Conservation (phyloP, 2,888 invertebrate species). For the Atethmia centrago region DNA sequence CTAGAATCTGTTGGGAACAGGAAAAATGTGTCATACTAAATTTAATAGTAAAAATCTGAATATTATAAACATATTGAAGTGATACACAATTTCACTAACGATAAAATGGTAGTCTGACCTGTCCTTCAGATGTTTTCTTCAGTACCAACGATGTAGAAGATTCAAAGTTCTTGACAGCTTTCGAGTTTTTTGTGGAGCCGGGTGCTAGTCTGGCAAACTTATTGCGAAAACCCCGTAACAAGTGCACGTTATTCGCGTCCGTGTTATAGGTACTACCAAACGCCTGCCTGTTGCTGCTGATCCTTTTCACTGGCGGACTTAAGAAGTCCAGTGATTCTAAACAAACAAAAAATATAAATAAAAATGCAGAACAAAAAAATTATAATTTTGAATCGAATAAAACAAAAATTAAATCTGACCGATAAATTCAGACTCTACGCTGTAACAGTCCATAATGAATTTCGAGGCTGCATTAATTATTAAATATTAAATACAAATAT, state of each 20-base stretch:
- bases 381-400: conserved; percentile 44
- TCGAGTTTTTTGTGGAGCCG: conserved; percentile 19
- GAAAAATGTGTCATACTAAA: background rate
- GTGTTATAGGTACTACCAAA: conserved; percentile 37
- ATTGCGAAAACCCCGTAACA: conserved; percentile 39
- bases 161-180: conserved; percentile 24
- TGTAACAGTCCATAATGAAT: conserved; percentile 78
- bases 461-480: conserved; percentile 65
- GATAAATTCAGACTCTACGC: conserved; percentile 73
- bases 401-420: conserved; percentile 71
- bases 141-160: conserved; percentile 70
- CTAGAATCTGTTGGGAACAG: conserved; percentile 67
- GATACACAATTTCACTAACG: background rate
- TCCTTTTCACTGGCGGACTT: conserved; percentile 76
- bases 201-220: conserved; percentile 17
- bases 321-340: conserved; percentile 81
- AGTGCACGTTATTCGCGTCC: conserved; percentile 39
- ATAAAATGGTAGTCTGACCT: conserved; percentile 60
- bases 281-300: conserved; percentile 44
- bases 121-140: conserved; percentile 70
- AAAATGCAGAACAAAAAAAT: conserved; percentile 44
- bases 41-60: background rate
- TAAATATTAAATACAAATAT: conserved; percentile 58
- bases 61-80: background rate
- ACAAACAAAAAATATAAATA: conserved; percentile 74